Conservation (phyloP, 2,113 vertebrate species). For the Maylandia zebra region DNA sequence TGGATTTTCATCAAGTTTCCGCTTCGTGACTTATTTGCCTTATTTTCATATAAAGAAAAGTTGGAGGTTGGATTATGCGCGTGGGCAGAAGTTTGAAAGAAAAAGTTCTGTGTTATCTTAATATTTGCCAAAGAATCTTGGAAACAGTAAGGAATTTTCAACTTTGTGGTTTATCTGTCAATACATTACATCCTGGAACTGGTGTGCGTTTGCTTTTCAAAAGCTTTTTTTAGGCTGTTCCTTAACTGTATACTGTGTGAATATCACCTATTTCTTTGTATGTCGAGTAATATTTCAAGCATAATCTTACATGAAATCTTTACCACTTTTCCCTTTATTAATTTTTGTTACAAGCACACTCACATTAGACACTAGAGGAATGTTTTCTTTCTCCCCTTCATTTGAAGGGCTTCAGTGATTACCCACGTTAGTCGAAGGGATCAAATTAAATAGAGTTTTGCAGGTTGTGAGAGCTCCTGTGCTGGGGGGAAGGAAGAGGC, state of each 20-base stretch:
- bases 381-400: slow-evolving; percentile 30
- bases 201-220: neutral
- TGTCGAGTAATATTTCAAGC: neutral
- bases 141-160: neutral
- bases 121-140: slow-evolving; percentile 26
- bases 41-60: slow-evolving; percentile 73
- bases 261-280: neutral
- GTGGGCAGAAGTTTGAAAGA: slow-evolving; percentile 26
- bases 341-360: neutral
- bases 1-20: slow-evolving; percentile 69
- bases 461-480: slow-evolving; percentile 39
- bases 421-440: slow-evolving; percentile 61
- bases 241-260: neutral
- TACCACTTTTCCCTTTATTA: neutral
- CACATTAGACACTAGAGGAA: slow-evolving; percentile 5
- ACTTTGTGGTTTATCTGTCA: neutral
- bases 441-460: slow-evolving; percentile 63
- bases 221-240: neutral
- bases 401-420: slow-evolving; percentile 49
- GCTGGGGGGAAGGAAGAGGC: slow-evolving; percentile 50
- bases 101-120: slow-evolving; percentile 31
- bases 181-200: neutral
- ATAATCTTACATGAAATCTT: neutral
- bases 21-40: slow-evolving; percentile 69
- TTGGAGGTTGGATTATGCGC: slow-evolving; percentile 14